Percentiles rank a stretch among this genome's conserved stretches.
Conservation (phyloP, 2,797 vertebrate species). For the Morelia viridis region DNA sequence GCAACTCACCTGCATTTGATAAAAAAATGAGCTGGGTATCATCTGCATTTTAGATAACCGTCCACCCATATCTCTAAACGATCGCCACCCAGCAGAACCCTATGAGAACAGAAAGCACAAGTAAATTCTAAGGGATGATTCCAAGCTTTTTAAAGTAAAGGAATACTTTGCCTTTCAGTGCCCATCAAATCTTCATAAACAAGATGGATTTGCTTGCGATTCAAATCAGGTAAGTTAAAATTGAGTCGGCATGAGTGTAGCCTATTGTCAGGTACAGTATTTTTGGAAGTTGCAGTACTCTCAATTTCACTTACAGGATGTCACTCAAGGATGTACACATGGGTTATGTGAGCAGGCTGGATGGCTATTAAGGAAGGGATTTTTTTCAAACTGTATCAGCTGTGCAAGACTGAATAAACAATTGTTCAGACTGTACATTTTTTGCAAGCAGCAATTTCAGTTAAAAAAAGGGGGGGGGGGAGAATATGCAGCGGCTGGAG, state of each 20-base stretch:
- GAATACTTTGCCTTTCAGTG: constrained; percentile 79
- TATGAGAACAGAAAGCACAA: not conserved
- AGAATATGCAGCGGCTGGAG: not conserved
- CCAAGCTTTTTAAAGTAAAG: not conserved
- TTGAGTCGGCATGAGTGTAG: not conserved
- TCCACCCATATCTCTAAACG: not conserved
- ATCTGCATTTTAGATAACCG: not conserved
- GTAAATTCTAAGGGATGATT: not conserved
- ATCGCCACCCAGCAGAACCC: not conserved
- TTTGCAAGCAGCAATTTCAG: not conserved
- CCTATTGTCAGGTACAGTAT: not conserved
- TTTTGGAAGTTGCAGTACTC: not conserved
- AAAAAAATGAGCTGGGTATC: not conserved
- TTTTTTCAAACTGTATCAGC: not conserved
- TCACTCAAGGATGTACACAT: not conserved
- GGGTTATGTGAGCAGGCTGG: not conserved
- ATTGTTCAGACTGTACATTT: not conserved
- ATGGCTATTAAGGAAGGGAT: not conserved
- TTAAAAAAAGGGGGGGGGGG: not conserved
- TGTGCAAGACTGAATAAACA: not conserved
- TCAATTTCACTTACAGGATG: not conserved
- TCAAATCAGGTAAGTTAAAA: constrained; percentile 84
- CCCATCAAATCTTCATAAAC: constrained; percentile 96
- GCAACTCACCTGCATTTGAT: not conserved
- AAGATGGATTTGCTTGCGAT: constrained; percentile 93